A percentile compares a stretch with the other conserved stretches of the same genome.
Evolutionary conservation across 2,888 invertebrate genomes (phyloP).

Genomic region (Pycnomerus fuliginosus): DNA sequence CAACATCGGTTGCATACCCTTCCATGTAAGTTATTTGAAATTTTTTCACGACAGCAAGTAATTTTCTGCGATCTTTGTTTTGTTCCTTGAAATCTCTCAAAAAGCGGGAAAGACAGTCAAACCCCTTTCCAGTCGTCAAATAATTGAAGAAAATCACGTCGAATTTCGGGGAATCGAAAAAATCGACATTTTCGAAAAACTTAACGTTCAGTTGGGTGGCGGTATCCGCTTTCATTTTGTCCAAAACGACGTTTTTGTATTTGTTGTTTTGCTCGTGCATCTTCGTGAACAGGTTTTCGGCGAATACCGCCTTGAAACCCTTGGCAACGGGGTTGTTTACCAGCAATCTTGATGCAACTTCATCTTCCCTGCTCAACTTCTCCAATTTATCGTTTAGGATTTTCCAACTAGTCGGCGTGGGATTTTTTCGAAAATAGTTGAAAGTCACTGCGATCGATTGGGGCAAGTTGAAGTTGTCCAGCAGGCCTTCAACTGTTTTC

Average conservation of each 20-base stretch:
- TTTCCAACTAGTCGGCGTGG: background rate
- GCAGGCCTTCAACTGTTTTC: background rate
- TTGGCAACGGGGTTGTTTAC: background rate
- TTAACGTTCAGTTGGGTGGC: too few relatives aligned
- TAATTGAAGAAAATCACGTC: too few relatives aligned
- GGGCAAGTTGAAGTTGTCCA: background rate
- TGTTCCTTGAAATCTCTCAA: too few relatives aligned
- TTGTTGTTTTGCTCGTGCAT: conserved; percentile 1
- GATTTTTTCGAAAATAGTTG: conserved; percentile 6
- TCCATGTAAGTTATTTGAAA: too few relatives aligned
- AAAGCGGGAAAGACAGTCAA: too few relatives aligned
- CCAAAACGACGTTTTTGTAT: background rate
- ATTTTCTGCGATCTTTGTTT: too few relatives aligned
- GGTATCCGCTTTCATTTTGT: background rate
- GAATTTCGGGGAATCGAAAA: too few relatives aligned
- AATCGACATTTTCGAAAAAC: too few relatives aligned
- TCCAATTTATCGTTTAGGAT: background rate
- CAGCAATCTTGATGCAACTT: background rate
- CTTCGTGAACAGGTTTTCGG: background rate
- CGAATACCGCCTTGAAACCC: background rate
- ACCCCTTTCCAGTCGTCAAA: too few relatives aligned
- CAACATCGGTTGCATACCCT: too few relatives aligned
- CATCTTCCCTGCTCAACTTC: background rate
- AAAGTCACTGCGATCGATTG: background rate
- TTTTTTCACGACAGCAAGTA: too few relatives aligned